These are phyloP conservation scores for Platichthys flesus DNA, from an alignment of 2,113 vertebrate species.

Conservation along the genomic window DNA sequence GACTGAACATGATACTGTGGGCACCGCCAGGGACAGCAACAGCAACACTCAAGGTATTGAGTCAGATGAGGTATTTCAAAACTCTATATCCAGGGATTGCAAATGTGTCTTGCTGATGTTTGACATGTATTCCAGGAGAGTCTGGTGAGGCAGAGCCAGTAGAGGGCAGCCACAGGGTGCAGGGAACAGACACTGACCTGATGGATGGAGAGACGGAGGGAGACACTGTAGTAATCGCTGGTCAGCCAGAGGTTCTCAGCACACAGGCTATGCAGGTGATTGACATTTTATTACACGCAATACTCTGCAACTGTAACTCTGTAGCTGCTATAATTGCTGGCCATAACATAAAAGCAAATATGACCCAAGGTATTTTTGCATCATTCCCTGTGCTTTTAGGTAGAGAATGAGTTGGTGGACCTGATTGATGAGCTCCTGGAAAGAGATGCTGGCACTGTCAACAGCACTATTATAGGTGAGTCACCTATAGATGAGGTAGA, in stretches of 20 bases:
- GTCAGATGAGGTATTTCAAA: background rate
- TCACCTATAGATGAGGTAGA: background rate
- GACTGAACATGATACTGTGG: conserved; percentile 89
- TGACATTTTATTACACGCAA: background rate
- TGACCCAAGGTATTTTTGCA: background rate
- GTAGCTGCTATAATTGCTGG: background rate
- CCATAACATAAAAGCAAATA: background rate
- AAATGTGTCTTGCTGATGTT: background rate
- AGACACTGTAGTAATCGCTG: conserved; percentile 92
- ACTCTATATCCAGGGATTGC: background rate
- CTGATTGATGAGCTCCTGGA: conserved; percentile 94
- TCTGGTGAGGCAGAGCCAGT: conserved; percentile 90
- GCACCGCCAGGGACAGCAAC: conserved; percentile 86
- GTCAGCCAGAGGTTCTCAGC: conserved; percentile 91
- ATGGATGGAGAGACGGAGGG: conserved; percentile 94
- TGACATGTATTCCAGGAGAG: conserved; percentile 79
- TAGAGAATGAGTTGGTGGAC: conserved; percentile 95
- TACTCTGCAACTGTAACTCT: background rate
- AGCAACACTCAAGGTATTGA: conserved; percentile 89
- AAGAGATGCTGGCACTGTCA: conserved; percentile 89
- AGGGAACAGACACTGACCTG: conserved; percentile 89
- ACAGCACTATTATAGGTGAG: conserved; percentile 92
- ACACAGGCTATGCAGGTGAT: conserved; percentile 94
- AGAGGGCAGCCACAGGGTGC: conserved; percentile 88
- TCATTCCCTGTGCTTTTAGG: conserved; percentile 76